These are phyloP conservation scores for Lasioglossum morio DNA, from an alignment of 2,888 invertebrate species.

Conservation along the genomic window DNA sequence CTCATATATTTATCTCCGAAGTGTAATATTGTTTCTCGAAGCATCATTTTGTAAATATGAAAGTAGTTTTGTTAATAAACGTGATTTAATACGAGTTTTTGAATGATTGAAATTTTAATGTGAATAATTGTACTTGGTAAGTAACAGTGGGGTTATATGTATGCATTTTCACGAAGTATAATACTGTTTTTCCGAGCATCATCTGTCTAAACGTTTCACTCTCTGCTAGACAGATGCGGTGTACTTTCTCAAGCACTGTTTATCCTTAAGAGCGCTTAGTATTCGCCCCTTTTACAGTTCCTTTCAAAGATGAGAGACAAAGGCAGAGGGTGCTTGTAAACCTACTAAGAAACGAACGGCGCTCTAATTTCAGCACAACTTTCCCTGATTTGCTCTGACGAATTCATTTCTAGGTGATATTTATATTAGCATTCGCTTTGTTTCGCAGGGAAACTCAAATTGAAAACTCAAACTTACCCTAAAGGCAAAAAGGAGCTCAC, in stretches of 20 bases:
- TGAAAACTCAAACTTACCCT: not conserved
- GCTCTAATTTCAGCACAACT: not conserved
- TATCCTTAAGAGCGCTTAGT: constrained; percentile 18
- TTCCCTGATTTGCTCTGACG: not conserved
- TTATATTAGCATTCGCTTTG: not conserved
- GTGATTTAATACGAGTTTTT: not conserved
- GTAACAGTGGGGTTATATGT: not conserved
- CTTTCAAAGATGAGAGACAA: constrained; percentile 7
- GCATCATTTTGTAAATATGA: not conserved
- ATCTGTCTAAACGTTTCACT: not conserved
- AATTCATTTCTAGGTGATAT: not conserved
- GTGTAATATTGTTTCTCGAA: too few relatives aligned
- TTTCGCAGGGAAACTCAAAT: not conserved
- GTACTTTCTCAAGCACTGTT: constrained; percentile 5
- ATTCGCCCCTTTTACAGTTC: constrained; percentile 16
- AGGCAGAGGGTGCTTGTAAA: not conserved
- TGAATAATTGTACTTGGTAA: not conserved
- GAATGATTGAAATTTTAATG: not conserved
- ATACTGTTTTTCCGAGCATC: not conserved
- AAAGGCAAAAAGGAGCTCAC: not conserved
- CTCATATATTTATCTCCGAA: too few relatives aligned
- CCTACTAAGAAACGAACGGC: not conserved
- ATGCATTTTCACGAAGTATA: not conserved
- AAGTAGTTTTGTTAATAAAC: not conserved
- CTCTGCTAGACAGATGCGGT: not conserved